Base-by-base conservation (phyloP, 2,888 invertebrate genomes). In the Anthrax anthrax region DNA sequence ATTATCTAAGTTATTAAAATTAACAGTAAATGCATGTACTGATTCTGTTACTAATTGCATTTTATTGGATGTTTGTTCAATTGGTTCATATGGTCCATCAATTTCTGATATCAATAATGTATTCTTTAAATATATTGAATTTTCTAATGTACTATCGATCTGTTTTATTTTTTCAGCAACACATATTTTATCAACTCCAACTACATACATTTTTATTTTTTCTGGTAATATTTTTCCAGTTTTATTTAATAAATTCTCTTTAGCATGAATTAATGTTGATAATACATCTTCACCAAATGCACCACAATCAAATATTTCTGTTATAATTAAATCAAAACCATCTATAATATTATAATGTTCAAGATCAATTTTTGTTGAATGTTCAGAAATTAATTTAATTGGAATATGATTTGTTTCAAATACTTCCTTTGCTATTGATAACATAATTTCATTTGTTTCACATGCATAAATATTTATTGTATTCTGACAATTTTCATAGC, bases 261-360 rank as follows among this genome's bases (percentile, higher is more conserved):
- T 80, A 8, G 84, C 84, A 67, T 86, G 81, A 38, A 74, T 64
- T 38, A 85, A 60, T 17, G 79, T 77, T 53, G 76, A 71, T 39
- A 88, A 61, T 34, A 81, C 72, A 56, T 77, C 73, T 65, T 88
- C 88, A 2, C 88, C 87, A 63, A 88, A 80, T 23, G 87, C 60
- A 0, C 81, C 86, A 42, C 81, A 79, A 70, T 88, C 88, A 69
- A 88, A 81, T 51, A 80, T 77, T 67, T 89, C 87, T 3, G 84
- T 84, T 1, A 87, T 72, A 44, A 87, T 63, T 39, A 86, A 61
- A 45, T 78, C 73, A 18, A 75, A 72, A 27, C 74, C 68, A 57
- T 73, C 68, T 14, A 59, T 52, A 13, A 71, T 34, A 29, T 23
- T 18, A 9, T 40, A 18, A 16, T 39, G 17, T 14, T 39, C 71